Evolutionary conservation across 2,113 vertebrate species (phyloP), one percentile per base, ranked within the genome.

Genomic region (Salvelinus fontinalis): DNA sequence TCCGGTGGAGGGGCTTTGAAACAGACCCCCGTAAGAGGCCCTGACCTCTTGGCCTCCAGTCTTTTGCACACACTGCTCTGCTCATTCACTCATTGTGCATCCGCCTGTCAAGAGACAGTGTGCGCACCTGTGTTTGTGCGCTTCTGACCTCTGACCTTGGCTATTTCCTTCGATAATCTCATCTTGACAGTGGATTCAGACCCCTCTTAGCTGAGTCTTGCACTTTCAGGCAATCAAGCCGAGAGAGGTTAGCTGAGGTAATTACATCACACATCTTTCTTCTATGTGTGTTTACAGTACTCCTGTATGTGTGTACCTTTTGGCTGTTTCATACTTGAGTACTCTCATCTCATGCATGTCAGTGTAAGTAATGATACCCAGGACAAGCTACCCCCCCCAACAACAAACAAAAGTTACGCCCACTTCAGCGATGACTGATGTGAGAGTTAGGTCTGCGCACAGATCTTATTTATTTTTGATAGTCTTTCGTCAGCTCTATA

Each of bases 31-130:
- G 18, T 64, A 26, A 11, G 9, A 27, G 68, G 68, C 34, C 8
- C 20, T 49, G 68, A 49, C 68, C 68, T 68, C 67, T 24, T 44
- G 31, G 20, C 31, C 67, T 22, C 68, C 68, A 44, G n/a, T n/a
- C 14, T 7, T 20, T 49, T 12, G 68, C 68, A 49, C 39, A 70
- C 39, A 13, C 12, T 9, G 18, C n/a, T 6, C 39, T 2, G 34
- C 3, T n/a, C 44, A 9, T 49, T 24, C n/a, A 49, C 20, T 11
- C 3, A 49, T 24, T 24, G 44, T 70, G 34, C 44, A n/a, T 34
- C 67, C 29, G 31, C 20, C 11, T 67, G 65, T 69, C 16, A 16
- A 67, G 66, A 67, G 24, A 5, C 29, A 29, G 67, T 11, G 62
- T 64, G 62, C 13, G 62, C 5, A 8, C 22, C 5, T 62, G n/a